Percentiles rank a stretch among this genome's conserved stretches.
phyloP scores from a whole-genome alignment of 2,797 vertebrate species.

The Microctenopoma steveboyesi region DNA sequence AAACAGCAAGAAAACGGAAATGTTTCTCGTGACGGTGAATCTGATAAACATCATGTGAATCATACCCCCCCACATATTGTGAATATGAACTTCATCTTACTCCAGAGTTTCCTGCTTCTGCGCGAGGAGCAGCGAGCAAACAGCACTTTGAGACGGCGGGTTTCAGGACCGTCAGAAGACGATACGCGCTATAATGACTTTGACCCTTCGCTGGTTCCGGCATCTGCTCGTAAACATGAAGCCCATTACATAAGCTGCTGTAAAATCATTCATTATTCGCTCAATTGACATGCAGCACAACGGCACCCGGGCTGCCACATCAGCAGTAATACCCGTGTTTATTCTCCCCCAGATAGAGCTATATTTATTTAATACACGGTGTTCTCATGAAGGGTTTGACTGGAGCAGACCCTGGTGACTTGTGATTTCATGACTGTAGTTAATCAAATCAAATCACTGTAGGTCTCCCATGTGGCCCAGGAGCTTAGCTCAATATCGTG shows the following conservation, averaged over 20 bases:
- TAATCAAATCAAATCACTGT: slow-evolving; percentile 56
- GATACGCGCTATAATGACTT: slow-evolving; percentile 6
- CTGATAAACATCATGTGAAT: too few species aligned
- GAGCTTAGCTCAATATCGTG: slow-evolving; percentile 35
- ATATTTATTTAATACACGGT: slow-evolving; percentile 42
- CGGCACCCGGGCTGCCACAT: slow-evolving; percentile 12
- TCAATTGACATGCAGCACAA: slow-evolving; percentile 35
- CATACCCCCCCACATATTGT: too few species aligned
- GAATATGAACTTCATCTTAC: too few species aligned
- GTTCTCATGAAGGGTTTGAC: slow-evolving; percentile 33
- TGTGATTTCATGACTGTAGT: slow-evolving; percentile 56
- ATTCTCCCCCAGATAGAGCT: slow-evolving; percentile 23
- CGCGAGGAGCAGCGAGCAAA: not conserved
- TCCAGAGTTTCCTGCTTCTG: too few species aligned
- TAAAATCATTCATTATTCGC: slow-evolving; percentile 38
- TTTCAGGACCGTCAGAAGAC: not conserved
- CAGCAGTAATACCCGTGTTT: slow-evolving; percentile 37
- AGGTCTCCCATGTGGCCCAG: slow-evolving; percentile 27
- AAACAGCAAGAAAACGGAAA: too few species aligned
- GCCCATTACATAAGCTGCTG: slow-evolving; percentile 17
- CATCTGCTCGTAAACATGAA: slow-evolving; percentile 13
- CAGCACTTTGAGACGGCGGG: too few species aligned
- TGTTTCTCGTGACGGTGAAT: too few species aligned
- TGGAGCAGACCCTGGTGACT: slow-evolving; percentile 28
- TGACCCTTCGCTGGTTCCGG: slow-evolving; percentile 24